Conservation (phyloP, 2,888 invertebrate genomes). For the Stenurella melanura region DNA sequence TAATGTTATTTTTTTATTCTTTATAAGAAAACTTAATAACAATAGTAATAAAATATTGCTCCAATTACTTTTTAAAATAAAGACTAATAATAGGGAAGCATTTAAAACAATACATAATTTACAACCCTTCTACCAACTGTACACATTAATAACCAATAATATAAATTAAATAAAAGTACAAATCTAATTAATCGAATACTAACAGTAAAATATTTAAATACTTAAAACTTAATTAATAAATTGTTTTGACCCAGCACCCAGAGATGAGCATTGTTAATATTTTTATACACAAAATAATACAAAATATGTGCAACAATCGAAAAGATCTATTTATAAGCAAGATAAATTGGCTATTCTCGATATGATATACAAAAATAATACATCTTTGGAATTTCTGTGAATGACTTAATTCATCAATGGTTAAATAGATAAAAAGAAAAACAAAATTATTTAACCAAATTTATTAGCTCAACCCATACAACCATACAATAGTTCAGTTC, state of each 20-base stretch:
- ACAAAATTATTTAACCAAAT: constrained; percentile 6
- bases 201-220: constrained; percentile 50
- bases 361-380: constrained; percentile 46
- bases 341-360: constrained; percentile 46
- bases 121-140: constrained; percentile 44
- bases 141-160: constrained; percentile 29
- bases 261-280: constrained; percentile 63
- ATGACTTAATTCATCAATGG: constrained; percentile 34
- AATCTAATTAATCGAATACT: constrained; percentile 43
- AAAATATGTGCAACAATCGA: constrained; percentile 59
- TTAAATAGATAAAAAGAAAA: constrained; percentile 2
- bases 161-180: constrained; percentile 43
- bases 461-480: constrained; percentile 45
- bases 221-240: constrained; percentile 48
- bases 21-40: constrained; percentile 44
- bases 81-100: constrained; percentile 44
- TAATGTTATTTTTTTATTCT: constrained; percentile 46
- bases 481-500: constrained; percentile 21
- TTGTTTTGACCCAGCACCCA: constrained; percentile 62
- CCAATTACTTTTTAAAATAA: constrained; percentile 32
- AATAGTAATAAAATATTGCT: constrained; percentile 42
- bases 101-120: constrained; percentile 36
- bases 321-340: constrained; percentile 43
- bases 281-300: constrained; percentile 57
- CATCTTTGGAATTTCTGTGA: constrained; percentile 52